These are phyloP conservation scores for Melitaea athalia DNA, from an alignment of 2,888 invertebrate species.

Conservation along the genomic window DNA sequence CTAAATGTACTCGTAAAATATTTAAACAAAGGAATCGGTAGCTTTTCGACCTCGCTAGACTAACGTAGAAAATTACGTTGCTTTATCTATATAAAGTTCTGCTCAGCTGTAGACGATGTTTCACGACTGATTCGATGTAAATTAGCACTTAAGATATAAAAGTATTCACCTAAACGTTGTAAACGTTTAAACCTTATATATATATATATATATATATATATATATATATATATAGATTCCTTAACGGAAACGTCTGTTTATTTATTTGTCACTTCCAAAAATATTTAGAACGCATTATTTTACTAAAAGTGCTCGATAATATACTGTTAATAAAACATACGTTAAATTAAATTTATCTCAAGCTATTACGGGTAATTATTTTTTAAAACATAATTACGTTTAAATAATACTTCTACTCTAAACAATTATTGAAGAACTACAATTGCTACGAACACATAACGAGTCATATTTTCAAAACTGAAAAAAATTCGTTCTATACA, in stretches of 20 bases:
- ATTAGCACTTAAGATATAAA: too few relatives aligned
- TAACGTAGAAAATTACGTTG: slow-evolving; percentile 22
- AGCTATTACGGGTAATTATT: neutral
- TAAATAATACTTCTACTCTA: too few relatives aligned
- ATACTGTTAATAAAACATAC: too few relatives aligned
- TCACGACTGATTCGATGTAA: neutral
- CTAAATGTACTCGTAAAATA: slow-evolving; percentile 62
- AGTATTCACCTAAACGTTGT: too few relatives aligned
- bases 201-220: too few relatives aligned
- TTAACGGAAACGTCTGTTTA: too few relatives aligned
- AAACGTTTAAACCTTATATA: too few relatives aligned
- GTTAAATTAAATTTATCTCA: neutral
- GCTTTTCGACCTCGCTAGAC: slow-evolving; percentile 61
- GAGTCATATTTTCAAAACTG: neutral
- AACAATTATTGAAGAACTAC: too few relatives aligned
- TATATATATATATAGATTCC: too few relatives aligned
- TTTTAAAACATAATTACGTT: neutral
- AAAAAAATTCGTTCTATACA: neutral
- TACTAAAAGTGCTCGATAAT: neutral
- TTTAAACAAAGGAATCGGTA: slow-evolving; percentile 72
- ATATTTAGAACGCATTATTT: too few relatives aligned
- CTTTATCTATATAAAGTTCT: neutral
- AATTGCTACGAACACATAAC: too few relatives aligned
- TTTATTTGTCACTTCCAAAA: too few relatives aligned
- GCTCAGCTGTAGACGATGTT: neutral